These are phyloP conservation scores for Scomber japonicus DNA, from an alignment of 2,113 vertebrate species.

Conservation along the genomic window DNA sequence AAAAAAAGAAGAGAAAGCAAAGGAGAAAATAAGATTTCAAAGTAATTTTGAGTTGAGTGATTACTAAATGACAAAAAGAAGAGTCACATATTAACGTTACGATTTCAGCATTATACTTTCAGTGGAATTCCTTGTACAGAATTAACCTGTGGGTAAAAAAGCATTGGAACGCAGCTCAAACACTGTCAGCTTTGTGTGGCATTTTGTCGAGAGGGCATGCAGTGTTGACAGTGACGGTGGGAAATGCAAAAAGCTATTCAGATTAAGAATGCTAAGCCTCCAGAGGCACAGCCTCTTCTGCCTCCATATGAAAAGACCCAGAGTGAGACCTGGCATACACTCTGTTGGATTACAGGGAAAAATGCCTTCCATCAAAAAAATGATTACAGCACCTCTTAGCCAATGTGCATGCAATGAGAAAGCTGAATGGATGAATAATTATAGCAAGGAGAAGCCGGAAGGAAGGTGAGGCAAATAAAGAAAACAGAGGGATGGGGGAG, in stretches of 20 bases:
- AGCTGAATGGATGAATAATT: slow-evolving; percentile 72
- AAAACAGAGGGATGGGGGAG: background rate
- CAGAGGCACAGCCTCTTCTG: slow-evolving; percentile 50
- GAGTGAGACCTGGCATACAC: slow-evolving; percentile 67
- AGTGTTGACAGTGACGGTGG: slow-evolving; percentile 39
- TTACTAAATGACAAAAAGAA: background rate
- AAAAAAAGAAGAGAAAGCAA: background rate
- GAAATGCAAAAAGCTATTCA: slow-evolving; percentile 62
- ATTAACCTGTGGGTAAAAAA: slow-evolving; percentile 1
- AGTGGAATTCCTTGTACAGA: background rate
- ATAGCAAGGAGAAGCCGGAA: slow-evolving; percentile 34
- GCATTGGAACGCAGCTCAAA: background rate
- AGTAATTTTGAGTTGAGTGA: background rate
- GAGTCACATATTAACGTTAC: slow-evolving; percentile 3
- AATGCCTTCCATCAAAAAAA: slow-evolving; percentile 70
- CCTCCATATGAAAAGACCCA: slow-evolving; percentile 54
- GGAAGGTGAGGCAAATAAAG: slow-evolving; percentile 13
- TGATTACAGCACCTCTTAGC: slow-evolving; percentile 71
- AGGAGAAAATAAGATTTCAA: background rate
- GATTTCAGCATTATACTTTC: background rate
- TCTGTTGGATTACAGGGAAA: slow-evolving; percentile 72
- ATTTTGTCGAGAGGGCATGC: slow-evolving; percentile 32
- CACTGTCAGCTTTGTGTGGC: slow-evolving; percentile 36
- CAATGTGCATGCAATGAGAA: slow-evolving; percentile 63
- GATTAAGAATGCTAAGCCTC: slow-evolving; percentile 71